Percentiles rank a stretch among this genome's conserved stretches.
Conservation (phyloP, 2,113 vertebrate species). For the Neodon shergylaensis region DNA sequence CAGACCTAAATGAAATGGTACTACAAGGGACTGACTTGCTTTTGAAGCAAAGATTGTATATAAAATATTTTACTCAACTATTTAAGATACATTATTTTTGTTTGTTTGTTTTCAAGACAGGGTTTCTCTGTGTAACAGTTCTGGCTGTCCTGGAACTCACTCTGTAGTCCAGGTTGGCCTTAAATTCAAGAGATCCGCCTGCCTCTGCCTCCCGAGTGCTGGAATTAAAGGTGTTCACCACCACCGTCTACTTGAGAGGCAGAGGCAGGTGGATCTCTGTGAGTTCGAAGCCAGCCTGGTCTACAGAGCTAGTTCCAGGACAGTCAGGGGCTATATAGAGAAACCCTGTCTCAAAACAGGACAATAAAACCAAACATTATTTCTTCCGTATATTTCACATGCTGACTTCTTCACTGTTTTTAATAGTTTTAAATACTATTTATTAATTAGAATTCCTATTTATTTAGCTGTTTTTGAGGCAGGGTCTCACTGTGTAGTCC, state of each 20-base stretch:
- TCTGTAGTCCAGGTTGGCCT: too few species aligned
- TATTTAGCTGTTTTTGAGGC: background rate
- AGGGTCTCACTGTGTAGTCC: background rate
- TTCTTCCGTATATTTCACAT: background rate
- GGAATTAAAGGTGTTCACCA: background rate
- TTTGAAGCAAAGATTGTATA: background rate
- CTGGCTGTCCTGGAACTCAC: too few species aligned
- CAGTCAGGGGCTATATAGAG: background rate
- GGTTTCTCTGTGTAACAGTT: too few species aligned
- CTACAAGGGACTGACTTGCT: background rate
- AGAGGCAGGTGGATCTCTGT: background rate
- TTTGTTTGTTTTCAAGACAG: background rate
- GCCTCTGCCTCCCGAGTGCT: too few species aligned
- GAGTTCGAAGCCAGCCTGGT: background rate
- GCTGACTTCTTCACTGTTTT: background rate
- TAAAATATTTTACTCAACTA: background rate
- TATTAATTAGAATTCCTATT: background rate
- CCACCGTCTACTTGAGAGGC: background rate
- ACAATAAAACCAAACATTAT: background rate
- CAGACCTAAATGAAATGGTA: slow-evolving; percentile 78
- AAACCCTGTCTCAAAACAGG: background rate
- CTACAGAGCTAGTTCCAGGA: background rate
- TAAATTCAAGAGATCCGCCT: too few species aligned
- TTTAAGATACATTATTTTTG: background rate
- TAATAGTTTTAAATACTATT: background rate